Evolutionary conservation across 1,140 invertebrate species (phyloP).

Genomic region (Grapholita molesta): DNA sequence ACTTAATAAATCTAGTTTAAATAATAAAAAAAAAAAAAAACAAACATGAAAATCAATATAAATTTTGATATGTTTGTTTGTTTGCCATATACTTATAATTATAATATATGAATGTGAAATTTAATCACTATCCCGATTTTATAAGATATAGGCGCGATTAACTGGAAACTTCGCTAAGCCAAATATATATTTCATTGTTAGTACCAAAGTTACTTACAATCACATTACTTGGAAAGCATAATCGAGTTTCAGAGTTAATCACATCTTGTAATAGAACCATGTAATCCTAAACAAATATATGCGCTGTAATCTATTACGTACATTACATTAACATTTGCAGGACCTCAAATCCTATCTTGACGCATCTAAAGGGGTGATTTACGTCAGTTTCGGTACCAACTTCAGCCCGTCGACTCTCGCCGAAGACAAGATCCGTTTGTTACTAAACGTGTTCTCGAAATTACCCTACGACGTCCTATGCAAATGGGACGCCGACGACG

Average conservation of each 20-base stretch:
- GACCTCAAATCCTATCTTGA: conserved; percentile 74
- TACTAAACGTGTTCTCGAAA: conserved; percentile 66
- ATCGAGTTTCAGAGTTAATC: not conserved
- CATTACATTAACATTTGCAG: conserved; percentile 11
- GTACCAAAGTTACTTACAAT: not conserved
- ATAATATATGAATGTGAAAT: too few species aligned
- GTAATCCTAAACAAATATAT: not conserved
- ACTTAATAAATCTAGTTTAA: too few species aligned
- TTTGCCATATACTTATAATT: too few species aligned
- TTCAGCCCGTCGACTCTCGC: conserved; percentile 64
- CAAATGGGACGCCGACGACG: conserved; percentile 66
- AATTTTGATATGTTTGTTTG: too few species aligned
- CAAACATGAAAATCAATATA: too few species aligned
- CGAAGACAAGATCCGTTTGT: conserved; percentile 48
- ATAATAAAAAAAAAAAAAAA: too few species aligned
- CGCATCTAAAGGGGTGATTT: conserved; percentile 75
- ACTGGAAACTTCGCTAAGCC: not conserved
- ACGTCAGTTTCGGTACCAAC: conserved; percentile 81
- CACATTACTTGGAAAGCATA: not conserved
- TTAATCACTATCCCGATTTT: too few species aligned
- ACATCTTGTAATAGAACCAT: not conserved
- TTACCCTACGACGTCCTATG: conserved; percentile 71
- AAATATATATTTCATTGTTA: not conserved
- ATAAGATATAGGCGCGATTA: too few species aligned
- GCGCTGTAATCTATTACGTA: not conserved